These are phyloP conservation scores for Sparidentex hasta DNA, from an alignment of 2,797 vertebrate genomes.

Conservation along the genomic window DNA sequence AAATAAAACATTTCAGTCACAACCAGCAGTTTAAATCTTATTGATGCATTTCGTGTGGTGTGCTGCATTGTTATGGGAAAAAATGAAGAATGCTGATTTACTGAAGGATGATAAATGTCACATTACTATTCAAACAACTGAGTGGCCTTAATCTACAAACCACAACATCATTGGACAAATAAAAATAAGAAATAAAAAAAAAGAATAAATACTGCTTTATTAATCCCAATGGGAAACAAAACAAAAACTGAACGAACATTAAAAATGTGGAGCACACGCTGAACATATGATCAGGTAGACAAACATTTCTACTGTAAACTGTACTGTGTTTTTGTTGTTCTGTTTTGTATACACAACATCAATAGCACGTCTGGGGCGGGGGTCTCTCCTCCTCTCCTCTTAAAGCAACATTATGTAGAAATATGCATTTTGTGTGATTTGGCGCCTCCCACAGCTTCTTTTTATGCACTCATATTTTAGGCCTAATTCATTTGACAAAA, in stretches of 20 bases:
- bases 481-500: too few species aligned
- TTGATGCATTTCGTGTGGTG: not conserved
- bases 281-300: too few species aligned
- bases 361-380: too few species aligned
- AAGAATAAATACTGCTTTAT: not conserved
- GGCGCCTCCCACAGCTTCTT: too few species aligned
- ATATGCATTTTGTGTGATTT: too few species aligned
- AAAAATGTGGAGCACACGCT: not conserved
- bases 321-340: not conserved
- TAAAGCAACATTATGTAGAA: too few species aligned
- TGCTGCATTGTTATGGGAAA: not conserved
- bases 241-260: not conserved
- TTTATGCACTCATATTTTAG: too few species aligned
- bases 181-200: too few species aligned
- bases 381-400: too few species aligned
- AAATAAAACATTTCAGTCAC: not conserved
- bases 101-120: not conserved
- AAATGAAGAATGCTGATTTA: not conserved
- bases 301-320: not conserved
- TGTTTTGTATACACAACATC: too few species aligned
- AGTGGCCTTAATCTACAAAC: not conserved
- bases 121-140: not conserved
- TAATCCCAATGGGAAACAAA: not conserved
- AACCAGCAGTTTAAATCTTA: slow-evolving; percentile 2
- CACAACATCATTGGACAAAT: not conserved